These are phyloP conservation scores for Aphidius colemani DNA, from an alignment of 2,888 invertebrate species.

Conservation along the genomic window DNA sequence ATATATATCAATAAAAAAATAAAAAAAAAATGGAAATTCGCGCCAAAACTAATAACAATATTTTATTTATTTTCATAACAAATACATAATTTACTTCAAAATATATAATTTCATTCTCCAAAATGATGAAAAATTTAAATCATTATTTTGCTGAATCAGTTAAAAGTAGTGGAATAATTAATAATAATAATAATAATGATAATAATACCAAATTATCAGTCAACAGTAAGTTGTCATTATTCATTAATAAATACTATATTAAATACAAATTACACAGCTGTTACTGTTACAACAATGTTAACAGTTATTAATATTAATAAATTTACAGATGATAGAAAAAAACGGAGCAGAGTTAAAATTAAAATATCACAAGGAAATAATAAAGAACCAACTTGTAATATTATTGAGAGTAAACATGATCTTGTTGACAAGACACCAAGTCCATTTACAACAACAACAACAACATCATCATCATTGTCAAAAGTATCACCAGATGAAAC, in stretches of 20 bases:
- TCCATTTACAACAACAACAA: conserved; percentile 33
- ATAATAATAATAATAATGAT: background rate
- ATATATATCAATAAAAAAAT: background rate
- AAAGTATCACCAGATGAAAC: conserved; percentile 29
- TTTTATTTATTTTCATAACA: too few species aligned
- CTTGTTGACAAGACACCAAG: conserved; percentile 46
- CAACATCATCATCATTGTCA: background rate
- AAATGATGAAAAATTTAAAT: background rate
- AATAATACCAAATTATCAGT: conserved; percentile 9
- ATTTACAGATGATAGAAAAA: conserved; percentile 20
- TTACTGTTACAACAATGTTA: too few species aligned
- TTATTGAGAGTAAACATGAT: conserved; percentile 41
- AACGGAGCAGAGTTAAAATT: conserved; percentile 45
- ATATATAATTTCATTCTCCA: too few species aligned
- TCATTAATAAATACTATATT: too few species aligned
- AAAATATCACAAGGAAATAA: conserved; percentile 40
- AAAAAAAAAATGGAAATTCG: conserved; percentile 1
- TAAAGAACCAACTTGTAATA: conserved; percentile 38
- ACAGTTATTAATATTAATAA: background rate
- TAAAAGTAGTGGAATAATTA: conserved; percentile 31
- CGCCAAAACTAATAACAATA: conserved; percentile 5
- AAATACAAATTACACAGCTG: background rate
- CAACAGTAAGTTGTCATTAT: background rate
- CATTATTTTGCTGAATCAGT: conserved; percentile 36
- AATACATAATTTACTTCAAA: too few species aligned